Base-by-base conservation (phyloP, 2,888 invertebrate genomes). In the Euclidia mi region DNA sequence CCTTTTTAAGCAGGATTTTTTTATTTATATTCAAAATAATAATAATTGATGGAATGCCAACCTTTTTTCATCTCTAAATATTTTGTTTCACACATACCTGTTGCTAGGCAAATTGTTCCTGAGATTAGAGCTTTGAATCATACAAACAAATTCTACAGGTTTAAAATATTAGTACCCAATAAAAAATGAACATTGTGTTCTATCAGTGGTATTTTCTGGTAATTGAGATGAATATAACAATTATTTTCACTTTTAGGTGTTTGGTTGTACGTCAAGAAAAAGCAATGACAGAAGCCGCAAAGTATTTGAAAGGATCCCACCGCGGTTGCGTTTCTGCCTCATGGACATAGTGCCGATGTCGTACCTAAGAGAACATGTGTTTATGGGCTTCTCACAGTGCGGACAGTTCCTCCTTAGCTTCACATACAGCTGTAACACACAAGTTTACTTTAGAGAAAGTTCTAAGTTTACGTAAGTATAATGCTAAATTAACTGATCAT, bases 301-400 rank as follows among this genome's bases (percentile, higher is more conserved):
- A 76, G 85, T 95, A 37, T 95, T 95, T 81, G 96, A 95, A 59
- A 84, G 87, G 56, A 95, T 96, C 79, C 96, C 96, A 68, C 95
- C 90, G 49, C 90, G 96, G 64, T 87, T 96, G 57, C 92, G 95
- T 32, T 95, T 96, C 78, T 96, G 95, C 78, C 95, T 96, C 59
- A 95, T 95, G 92, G 96, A 96, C 72, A 95, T 96, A 43, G 95
- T 96, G 52, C 95, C 95, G 11, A 92, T 89, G 71, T 90, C 91
- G 37, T 95, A 94, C 75, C 87, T 95, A 50, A 89, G 94, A 75
- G 98, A 98, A 69, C 98, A 99, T 88, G 96, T 98, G 66, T 98
- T 98, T 84, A 98, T 99, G 97, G 99, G 99, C 4, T 97, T 99
- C 83, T 98, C 98, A n/a, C 97, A 98, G 76, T 98, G 98, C 88